A percentile compares a stretch with the other conserved stretches of the same genome.
Evolutionary conservation across 2,797 vertebrate genomes (phyloP).

Genomic region (Acrossocheilus wenchowensis): DNA sequence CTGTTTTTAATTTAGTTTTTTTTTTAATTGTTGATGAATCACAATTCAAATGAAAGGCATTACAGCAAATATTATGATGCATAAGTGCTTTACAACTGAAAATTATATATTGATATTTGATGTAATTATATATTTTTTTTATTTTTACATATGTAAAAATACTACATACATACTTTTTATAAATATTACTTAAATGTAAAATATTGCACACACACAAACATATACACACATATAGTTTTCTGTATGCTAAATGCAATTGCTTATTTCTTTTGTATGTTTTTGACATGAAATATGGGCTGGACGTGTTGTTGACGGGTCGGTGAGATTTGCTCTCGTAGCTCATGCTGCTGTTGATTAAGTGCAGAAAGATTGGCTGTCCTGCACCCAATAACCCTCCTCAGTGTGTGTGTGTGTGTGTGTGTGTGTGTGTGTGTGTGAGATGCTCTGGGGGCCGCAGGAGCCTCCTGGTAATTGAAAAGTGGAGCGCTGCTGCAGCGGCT

Average conservation of each 20-base stretch:
- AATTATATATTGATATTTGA: too few relatives aligned
- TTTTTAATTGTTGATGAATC: conserved; percentile 70
- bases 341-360: conserved; percentile 58
- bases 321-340: background rate
- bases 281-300: background rate
- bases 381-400: background rate
- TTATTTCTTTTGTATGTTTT: background rate
- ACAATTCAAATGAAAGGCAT: background rate
- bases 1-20: too few relatives aligned
- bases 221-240: background rate
- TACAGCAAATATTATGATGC: background rate
- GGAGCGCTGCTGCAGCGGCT: conserved; percentile 65
- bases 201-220: too few relatives aligned
- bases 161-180: too few relatives aligned
- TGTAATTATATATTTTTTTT: too few relatives aligned
- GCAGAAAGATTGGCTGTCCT: conserved; percentile 67
- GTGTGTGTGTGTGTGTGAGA: conserved; percentile 9
- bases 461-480: conserved; percentile 82
- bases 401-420: background rate
- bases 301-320: background rate
- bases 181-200: too few relatives aligned
- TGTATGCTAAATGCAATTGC: background rate
- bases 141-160: too few relatives aligned
- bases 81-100: too few relatives aligned
- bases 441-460: conserved; percentile 62